Evolutionary conservation across 2,113 vertebrate species (phyloP).

Genomic region (Corvus moneduloides): DNA sequence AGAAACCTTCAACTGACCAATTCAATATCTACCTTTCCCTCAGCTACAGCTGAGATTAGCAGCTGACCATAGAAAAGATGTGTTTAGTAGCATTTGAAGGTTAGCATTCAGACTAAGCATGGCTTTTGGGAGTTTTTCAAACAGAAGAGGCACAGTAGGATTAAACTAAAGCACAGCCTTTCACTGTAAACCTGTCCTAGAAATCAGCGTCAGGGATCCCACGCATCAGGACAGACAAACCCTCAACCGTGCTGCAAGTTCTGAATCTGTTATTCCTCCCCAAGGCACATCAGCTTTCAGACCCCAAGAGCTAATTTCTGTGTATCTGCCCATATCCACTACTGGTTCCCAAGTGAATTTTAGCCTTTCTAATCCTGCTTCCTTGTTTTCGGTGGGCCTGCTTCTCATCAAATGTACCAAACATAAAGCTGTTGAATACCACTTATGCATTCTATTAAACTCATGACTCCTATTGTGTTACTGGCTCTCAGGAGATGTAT

Average conservation of each 20-base stretch:
- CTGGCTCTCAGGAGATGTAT: background rate
- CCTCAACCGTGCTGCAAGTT: background rate
- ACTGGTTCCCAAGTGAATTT: background rate
- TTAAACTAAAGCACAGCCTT: background rate
- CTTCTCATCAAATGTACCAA: background rate
- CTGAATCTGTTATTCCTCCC: background rate
- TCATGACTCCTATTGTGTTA: background rate
- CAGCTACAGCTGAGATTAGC: background rate
- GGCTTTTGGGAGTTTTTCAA: background rate
- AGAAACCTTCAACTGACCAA: background rate
- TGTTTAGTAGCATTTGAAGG: background rate
- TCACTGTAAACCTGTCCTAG: background rate
- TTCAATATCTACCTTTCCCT: background rate
- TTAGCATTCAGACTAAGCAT: background rate
- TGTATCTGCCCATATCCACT: background rate
- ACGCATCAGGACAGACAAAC: background rate
- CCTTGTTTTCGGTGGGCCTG: background rate
- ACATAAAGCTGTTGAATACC: background rate
- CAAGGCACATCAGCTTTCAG: background rate
- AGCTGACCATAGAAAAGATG: background rate
- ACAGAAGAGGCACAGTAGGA: background rate
- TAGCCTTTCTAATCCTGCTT: background rate
- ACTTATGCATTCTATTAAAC: background rate
- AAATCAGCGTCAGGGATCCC: background rate
- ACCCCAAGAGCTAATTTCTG: background rate